These are phyloP conservation scores for Octopus bimaculoides DNA, from an alignment of 1,140 invertebrate genomes.

Conservation along the genomic window DNA sequence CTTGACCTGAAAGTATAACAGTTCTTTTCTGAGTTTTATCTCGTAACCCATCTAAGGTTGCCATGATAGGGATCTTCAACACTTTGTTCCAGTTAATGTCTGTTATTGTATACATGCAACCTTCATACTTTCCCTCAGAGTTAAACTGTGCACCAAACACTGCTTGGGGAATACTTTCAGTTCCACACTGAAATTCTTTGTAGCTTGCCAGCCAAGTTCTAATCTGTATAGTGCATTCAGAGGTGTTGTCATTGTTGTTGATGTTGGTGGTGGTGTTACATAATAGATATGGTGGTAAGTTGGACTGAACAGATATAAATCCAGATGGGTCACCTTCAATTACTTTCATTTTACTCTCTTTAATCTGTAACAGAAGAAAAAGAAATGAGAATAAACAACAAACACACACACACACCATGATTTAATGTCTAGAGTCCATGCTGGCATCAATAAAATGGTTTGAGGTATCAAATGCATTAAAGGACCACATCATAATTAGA, in stretches of 20 bases:
- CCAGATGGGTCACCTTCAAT: constrained; percentile 24
- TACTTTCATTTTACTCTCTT: not conserved
- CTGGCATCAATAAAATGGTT: too few species aligned
- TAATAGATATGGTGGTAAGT: constrained; percentile 35
- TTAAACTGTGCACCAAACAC: constrained; percentile 20
- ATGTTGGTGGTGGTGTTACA: constrained; percentile 14
- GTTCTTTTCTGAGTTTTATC: constrained; percentile 26
- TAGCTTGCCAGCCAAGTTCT: constrained; percentile 26
- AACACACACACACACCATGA: too few species aligned
- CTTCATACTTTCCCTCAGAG: not conserved
- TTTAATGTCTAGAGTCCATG: too few species aligned
- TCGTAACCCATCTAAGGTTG: constrained; percentile 31
- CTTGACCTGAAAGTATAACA: constrained; percentile 22
- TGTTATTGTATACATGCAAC: constrained; percentile 30
- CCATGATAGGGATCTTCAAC: constrained; percentile 25
- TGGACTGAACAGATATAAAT: constrained; percentile 23
- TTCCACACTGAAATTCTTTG: constrained; percentile 32
- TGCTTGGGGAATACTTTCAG: constrained; percentile 26
- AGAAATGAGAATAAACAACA: too few species aligned
- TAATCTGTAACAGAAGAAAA: too few species aligned
- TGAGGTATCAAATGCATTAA: too few species aligned
- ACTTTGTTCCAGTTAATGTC: constrained; percentile 23
- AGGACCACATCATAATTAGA: too few species aligned
- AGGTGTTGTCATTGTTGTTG: not conserved
- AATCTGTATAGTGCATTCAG: constrained; percentile 24